Evolutionary conservation across 2,888 invertebrate genomes (phyloP), one percentile per base, ranked within the genome.

Genomic region (Trichacis sp.): DNA sequence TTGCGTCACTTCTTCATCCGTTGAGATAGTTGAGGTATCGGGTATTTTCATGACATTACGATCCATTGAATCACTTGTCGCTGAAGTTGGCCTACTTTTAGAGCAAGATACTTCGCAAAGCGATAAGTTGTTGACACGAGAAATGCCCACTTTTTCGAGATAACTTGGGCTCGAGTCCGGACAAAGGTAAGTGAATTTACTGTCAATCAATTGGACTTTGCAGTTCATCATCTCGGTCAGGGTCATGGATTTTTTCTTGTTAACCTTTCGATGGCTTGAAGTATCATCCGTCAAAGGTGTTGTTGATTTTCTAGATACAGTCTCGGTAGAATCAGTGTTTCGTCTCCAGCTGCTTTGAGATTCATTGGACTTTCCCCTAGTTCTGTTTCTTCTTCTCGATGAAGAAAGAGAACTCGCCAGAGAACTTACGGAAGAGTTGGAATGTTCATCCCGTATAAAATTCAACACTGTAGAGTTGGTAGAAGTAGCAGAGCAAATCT

Each of bases 151-250:
- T 20, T 66, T 75, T 6, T 69, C 68, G 3, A 80, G 50, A 30
- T 71, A 36, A 12, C 58, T 65, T 0, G 70, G 53, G 52, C 70
- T 62, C 6, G 70, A 68, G 8, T 75, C 70, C 9, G 73, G 64
- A 20, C 68, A 70, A 1, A 80, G 49, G 24, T 78, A 71, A 6
- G 74, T 76, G 29, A 73, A 71, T 54, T 77, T 81, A 49, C 79
- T 75, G 36, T 84, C 83, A 1, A 79, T 53, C 15, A 84, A 12
- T 4, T 62, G 59, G 0, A 84, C 83, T 57, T 73, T 73, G 52
- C 84, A 84, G 5, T 65, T 74, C 68, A 47, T 76, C 73, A 83
- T 79, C 58, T 79, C 72, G 2, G 70, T 73, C 9, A 59, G 11
- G 0, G 68, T 64, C 47, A 71, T 62, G 2, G 42, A 19, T 15